Base-by-base conservation (phyloP, 2,888 invertebrate genomes). In the Morpho achilles region DNA sequence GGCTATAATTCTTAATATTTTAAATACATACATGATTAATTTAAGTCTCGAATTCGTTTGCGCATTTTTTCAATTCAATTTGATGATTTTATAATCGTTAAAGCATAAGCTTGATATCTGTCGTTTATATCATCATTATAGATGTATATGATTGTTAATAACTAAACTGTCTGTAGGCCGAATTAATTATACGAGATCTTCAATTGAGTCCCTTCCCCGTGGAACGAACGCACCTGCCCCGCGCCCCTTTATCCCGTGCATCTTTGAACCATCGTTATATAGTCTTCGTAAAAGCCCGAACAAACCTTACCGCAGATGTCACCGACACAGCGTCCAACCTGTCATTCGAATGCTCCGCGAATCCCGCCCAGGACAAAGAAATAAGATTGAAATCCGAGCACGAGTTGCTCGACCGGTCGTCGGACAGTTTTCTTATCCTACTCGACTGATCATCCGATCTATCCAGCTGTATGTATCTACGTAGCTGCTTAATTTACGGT, bases 401-500 rank as follows among this genome's bases (percentile, higher is more conserved):
- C 75, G 61, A 9, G 67, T 79, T 69, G 22, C 8, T 46, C 64
- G 64, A 80, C 69, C 48, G 10, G 68, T 82, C 70, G 62, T 7
- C 7, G 66, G 62, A 76, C 68, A 46, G 43, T 39, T 53, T 42
- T 42, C 23, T 55, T 22, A 63, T 59, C 72, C 77, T 69, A 73
- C 70, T 61, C 69, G 62, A 80, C 76, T 44, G 59, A 73, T 84
- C 67, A 59, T 48, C 56, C 50, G 73, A 85, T 64, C 56, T 58
- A 69, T 84, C 77, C 69, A 66, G 70, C 70, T 70, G 63, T 66
- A 72, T 71, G 70, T 76, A 78, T 74, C 71, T 76, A 79, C 76
- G 75, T 79, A 80, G 79, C 73, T 74, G 80, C 84, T 84, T 86
- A 87, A 87, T 87, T 86, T 87, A 87, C 82, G 80, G 81, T 77